These are phyloP conservation scores for Drosophila anceps DNA, from an alignment of 2,888 invertebrate species.

Conservation along the genomic window DNA sequence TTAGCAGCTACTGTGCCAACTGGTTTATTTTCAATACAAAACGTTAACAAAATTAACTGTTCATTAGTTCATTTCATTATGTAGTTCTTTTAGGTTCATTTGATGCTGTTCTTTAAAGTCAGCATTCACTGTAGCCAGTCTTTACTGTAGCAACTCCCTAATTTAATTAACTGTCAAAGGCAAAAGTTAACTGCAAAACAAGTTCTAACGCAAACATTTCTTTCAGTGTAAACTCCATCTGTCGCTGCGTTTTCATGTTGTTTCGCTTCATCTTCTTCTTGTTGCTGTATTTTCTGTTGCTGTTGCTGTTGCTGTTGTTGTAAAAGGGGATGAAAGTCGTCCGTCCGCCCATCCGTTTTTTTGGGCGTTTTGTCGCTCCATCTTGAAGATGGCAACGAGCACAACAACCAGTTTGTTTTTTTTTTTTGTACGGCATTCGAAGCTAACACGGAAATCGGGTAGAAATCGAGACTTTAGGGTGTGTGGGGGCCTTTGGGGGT, in stretches of 20 bases:
- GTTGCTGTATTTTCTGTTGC: conserved; percentile 15
- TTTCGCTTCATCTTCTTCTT: conserved; percentile 1
- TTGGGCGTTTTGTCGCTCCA: conserved; percentile 59
- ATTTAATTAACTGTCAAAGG: conserved; percentile 29
- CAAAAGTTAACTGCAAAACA: conserved; percentile 36
- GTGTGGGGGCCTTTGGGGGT: conserved; percentile 53
- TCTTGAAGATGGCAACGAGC: conserved; percentile 76
- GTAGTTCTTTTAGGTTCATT: neutral
- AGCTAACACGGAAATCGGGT: conserved; percentile 38
- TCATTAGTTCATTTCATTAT: neutral
- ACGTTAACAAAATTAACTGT: neutral
- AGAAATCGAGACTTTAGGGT: conserved; percentile 27
- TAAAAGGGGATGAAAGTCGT: conserved; percentile 72
- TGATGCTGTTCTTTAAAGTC: too few relatives aligned
- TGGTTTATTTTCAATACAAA: neutral
- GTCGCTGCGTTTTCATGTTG: conserved; percentile 19
- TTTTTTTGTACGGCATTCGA: conserved; percentile 8
- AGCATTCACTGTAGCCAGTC: too few relatives aligned
- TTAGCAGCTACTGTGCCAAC: neutral
- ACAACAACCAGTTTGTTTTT: conserved; percentile 57
- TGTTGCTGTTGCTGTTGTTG: conserved; percentile 40
- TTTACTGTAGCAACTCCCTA: neutral
- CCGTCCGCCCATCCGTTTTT: conserved; percentile 39
- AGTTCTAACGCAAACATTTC: conserved; percentile 48
- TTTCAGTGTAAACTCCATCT: conserved; percentile 53